Base-by-base conservation (phyloP, 2,797 vertebrate genomes). In the Corythornis leucogaster region DNA sequence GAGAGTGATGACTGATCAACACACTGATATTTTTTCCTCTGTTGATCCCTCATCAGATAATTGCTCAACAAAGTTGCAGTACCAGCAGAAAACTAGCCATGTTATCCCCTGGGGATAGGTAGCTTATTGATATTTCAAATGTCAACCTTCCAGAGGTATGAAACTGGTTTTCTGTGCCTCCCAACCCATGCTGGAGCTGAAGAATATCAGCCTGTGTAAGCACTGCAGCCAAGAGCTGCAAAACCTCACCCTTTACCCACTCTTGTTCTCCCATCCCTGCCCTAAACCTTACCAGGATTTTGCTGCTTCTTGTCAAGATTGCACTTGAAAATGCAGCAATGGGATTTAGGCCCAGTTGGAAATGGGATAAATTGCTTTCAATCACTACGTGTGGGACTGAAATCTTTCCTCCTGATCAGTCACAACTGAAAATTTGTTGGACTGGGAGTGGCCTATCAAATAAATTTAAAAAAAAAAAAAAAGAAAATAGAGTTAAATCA, bases 301-400 rank as follows among this genome's bases (percentile, higher is more conserved):
- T 57, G 87, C 40, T 88, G 15, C 59, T 84, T 80, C 74, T 76
- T 90, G 80, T 83, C 78, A 87, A 64, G 76, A 74, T 93, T 96
- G 85, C 75, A 50, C 92, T 64, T 53, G 66, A 88, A 85, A 94
- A 83, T 54, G 11, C 54, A 70, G 61, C 51, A 58, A 61, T 94
- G n/a, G 4, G 38, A 76, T 58, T 93, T 79, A 57, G 71, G 48
- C 84, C 53, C 55, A 55, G 62, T 81, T 95, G 85, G 89, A 93
- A 93, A 92, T 43, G 83, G 55, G 75, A 96, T 94, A 81, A 38
- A 95, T 96, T 94, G 80, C 64, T 96, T 95, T 92, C 82, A 87
- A 18, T 82, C 85, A 26, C 64, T 77, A 89, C 61, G 54, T 26
- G 33, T 5, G 7, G 69, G 73, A 86, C 61, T 92, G 53, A 87